phyloP scores from a whole-genome alignment of 2,797 vertebrate genomes.

The Spondyliosoma cantharus region DNA sequence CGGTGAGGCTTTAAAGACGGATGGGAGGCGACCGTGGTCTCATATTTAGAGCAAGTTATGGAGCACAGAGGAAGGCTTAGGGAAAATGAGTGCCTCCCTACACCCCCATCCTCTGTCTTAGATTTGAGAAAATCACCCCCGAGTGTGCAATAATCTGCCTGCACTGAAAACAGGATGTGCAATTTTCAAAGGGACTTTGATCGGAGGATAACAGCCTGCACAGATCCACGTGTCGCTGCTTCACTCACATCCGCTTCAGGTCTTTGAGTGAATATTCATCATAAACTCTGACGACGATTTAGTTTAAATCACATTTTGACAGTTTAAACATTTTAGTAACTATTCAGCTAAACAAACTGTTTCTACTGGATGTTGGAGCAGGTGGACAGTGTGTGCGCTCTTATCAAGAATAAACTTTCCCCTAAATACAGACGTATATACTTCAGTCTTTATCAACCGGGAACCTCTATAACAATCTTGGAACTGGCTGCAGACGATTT shows the following conservation, averaged over 20 bases:
- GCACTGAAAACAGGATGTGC: slow-evolving; percentile 14
- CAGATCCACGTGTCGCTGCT: slow-evolving; percentile 5
- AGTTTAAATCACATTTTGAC: no score
- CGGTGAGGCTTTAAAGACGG: slow-evolving; percentile 23
- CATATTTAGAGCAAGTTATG: slow-evolving; percentile 41
- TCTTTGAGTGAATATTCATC: neutral
- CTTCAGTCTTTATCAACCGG: no score
- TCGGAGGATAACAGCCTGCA: neutral
- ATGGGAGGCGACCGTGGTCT: slow-evolving; percentile 23
- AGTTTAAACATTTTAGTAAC: no score
- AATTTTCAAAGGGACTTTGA: slow-evolving; percentile 12
- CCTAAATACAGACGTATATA: no score
- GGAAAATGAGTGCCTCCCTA: slow-evolving; percentile 34
- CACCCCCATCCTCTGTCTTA: slow-evolving; percentile 21
- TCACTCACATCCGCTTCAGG: neutral
- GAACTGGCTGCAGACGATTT: no score
- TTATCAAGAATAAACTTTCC: no score
- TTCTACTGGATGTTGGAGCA: neutral
- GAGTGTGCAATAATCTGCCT: slow-evolving; percentile 20
- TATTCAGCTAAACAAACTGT: no score
- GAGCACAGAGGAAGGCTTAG: slow-evolving; percentile 53
- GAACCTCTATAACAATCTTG: no score
- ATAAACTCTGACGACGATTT: neutral
- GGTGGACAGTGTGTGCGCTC: no score
- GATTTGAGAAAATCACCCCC: slow-evolving; percentile 41